Base-by-base conservation (phyloP, 2,888 invertebrate species). In the Drosophila yooni region DNA sequence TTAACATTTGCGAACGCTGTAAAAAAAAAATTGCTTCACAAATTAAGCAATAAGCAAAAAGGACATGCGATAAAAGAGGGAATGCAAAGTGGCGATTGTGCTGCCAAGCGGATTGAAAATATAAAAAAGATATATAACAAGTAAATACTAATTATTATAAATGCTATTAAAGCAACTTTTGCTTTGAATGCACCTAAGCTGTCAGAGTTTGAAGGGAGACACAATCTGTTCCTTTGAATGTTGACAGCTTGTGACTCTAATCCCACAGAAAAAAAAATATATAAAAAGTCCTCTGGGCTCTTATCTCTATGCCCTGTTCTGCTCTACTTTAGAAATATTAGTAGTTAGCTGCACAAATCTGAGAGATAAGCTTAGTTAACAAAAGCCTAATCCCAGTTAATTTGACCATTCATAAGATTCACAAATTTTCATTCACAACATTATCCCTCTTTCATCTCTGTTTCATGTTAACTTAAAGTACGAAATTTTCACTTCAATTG, bases 1-100 rank as follows among this genome's bases (percentile, higher is more conserved):
- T 82, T 74, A 69, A 60, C 56, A 68, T 64, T 75, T 65, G 60
- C 58, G 46, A 51, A 38, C 43, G 31, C 54, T 38, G 58, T 36
- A 34, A 77, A 63, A 66, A 71, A 69, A 71, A 69, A 78, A 63
- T 31, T 25, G n/a, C 33, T 56, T n/a, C 33, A 13, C 18, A 54
- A 76, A 64, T 75, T 31, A 53, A 63, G 50, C 18, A 40, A 11
- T 56, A 34, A 5, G 4, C 15, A 8, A 21, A 54, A 46, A 40
- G 27, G 8, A 33, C 21, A 15, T 31, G 36, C 60, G 1, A 51
- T 48, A 48, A 53, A 51, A 33, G 33, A 52, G 15, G 2, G 57
- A 53, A 11, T 13, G 52, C 21, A 61, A 53, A 29, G 18, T 27
- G 51, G 15, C 2, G 6, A 15, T 38, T 40, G n/a, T 18, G 21